Evolutionary conservation across 92 coral and sea anemone genomes (phyloP).

Genomic region (Parazoanthus atlanticus): DNA sequence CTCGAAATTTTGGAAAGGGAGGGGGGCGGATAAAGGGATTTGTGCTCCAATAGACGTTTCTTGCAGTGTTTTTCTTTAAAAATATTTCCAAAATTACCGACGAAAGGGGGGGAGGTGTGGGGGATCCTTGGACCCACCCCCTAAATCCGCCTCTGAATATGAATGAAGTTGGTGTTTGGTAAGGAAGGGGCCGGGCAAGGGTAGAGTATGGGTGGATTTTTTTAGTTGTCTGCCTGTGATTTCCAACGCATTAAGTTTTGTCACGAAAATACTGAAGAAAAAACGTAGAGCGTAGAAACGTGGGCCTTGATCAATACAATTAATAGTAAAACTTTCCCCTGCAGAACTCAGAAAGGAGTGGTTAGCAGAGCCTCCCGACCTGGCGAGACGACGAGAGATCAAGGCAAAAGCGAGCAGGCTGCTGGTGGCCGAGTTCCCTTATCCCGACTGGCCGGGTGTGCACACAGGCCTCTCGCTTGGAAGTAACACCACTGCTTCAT

Average conservation of each 20-base stretch:
- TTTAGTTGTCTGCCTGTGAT: background rate
- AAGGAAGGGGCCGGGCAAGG: too few species aligned
- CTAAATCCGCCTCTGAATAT: too few species aligned
- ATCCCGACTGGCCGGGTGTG: slow-evolving; percentile 40
- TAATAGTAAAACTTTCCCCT: background rate
- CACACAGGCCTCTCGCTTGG: slow-evolving; percentile 24
- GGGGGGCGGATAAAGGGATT: too few species aligned
- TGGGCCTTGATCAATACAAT: background rate
- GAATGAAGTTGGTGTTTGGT: too few species aligned
- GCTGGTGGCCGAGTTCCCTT: slow-evolving; percentile 40
- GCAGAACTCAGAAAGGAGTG: slow-evolving; percentile 35
- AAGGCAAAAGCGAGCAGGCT: slow-evolving; percentile 30
- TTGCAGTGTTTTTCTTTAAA: too few species aligned
- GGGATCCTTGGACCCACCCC: too few species aligned
- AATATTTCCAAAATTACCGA: too few species aligned
- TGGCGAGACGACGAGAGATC: slow-evolving; percentile 25
- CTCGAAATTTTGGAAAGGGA: too few species aligned
- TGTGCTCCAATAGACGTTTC: too few species aligned
- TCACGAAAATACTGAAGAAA: too few species aligned
- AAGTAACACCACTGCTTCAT: slow-evolving; percentile 30
- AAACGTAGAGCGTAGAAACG: background rate
- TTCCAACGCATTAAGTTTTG: background rate
- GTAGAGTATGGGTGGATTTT: too few species aligned
- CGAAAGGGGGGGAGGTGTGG: too few species aligned
- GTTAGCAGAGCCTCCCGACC: slow-evolving; percentile 18